phyloP scores from a whole-genome alignment of 1,140 invertebrate genomes.

The Solenopsis invicta region DNA sequence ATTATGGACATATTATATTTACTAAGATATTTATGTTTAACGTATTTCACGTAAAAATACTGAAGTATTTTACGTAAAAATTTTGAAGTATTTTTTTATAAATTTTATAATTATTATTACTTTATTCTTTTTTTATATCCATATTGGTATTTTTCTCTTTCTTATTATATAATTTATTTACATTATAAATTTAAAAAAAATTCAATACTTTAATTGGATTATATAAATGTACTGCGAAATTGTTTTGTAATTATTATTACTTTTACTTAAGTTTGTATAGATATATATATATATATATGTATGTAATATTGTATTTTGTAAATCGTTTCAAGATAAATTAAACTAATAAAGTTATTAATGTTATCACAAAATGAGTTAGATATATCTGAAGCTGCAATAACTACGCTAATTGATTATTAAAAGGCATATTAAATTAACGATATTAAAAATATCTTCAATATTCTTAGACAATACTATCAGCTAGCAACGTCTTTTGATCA shows the following conservation, averaged over 20 bases:
- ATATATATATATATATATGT: too few species aligned
- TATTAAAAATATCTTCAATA: constrained; percentile 63
- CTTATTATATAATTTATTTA: background rate
- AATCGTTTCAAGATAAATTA: background rate
- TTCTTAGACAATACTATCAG: constrained; percentile 47
- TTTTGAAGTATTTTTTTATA: background rate
- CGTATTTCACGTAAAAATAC: background rate
- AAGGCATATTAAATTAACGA: constrained; percentile 53
- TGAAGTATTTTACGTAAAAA: background rate
- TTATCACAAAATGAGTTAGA: background rate
- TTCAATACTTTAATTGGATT: background rate
- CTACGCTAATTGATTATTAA: constrained; percentile 63
- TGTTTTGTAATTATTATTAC: background rate
- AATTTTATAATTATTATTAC: background rate
- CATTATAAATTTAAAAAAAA: background rate
- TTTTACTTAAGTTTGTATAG: background rate
- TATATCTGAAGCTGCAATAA: constrained; percentile 64
- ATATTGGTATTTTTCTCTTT: background rate
- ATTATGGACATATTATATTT: background rate
- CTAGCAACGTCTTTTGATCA: constrained; percentile 58
- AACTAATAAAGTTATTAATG: background rate
- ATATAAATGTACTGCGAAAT: background rate
- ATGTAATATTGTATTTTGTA: background rate
- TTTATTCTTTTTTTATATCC: background rate
- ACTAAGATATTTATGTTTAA: background rate